Evolutionary conservation across 2,888 invertebrate species (phyloP), one percentile per base, ranked within the genome.

Genomic region (Caenorhabditis zanzibari): DNA sequence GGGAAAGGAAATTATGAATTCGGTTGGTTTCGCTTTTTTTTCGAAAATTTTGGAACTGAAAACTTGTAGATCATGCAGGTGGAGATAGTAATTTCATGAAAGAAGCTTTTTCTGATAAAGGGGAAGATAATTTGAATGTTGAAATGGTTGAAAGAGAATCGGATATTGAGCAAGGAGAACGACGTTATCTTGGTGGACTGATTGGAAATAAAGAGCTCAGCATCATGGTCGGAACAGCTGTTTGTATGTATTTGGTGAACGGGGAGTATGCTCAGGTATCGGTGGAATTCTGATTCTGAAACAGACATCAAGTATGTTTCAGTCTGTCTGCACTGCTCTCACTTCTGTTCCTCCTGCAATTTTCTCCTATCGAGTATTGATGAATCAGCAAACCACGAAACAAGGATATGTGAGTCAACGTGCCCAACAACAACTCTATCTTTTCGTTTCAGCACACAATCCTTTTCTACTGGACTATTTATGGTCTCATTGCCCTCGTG

Each of bases 381-480:
- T 49, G 0, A 77, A 63, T 58, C 16, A 26, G 26, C 19, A 61
- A 26, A 77, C 81, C 1, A 58, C n/a, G 26, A 76, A 73, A 32
- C 69, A 81, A n/a, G 84, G 81, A 56, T 84, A 84, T 69, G 83
- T 83, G 52, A 83, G 80, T 66, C n/a, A 1, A 38, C 10, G 14
- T 58, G 26, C 5, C n/a, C 9, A 12, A 24, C 7, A 35, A 44
- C 32, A 14, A 22, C 28, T 6, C 10, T 16, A 41, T n/a, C 7
- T 22, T 22, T n/a, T 49, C 16, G 0, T 58, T 61, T 26, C 72
- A 83, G 83, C 81, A 84, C 59, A 64, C 84, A 19, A 84, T 81
- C 22, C 63, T 84, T 1, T 84, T 81, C 68, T 84, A 84, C 32
- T 84, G 84, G 84, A 84, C 84, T 3, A n/a, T 84, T 26, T 84